Conservation (phyloP, 2,113 vertebrate species). For the Balaenoptera acutorostrata region DNA sequence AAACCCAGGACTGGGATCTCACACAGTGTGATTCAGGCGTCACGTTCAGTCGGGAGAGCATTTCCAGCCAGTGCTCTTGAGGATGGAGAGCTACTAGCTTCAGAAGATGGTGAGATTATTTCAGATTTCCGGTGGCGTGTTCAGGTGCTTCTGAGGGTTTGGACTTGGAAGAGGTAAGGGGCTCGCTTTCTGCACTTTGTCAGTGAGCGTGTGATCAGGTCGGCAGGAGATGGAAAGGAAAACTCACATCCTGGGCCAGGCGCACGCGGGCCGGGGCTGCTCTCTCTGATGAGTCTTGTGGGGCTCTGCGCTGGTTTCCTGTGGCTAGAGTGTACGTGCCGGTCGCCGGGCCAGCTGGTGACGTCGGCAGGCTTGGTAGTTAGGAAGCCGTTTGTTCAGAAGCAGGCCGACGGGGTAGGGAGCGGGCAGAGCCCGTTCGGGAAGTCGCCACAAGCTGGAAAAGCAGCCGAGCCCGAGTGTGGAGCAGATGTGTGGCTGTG, state of each 20-base stretch:
- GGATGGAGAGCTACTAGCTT: not conserved
- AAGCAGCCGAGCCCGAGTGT: not conserved
- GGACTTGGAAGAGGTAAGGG: not conserved
- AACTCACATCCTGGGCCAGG: not conserved
- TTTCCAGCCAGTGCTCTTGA: no score
- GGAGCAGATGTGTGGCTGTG: not conserved
- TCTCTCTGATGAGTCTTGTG: no score
- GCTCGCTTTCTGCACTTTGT: not conserved
- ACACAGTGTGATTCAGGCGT: rapidly evolving
- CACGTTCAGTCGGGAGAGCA: not conserved
- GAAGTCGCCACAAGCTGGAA: rapidly evolving
- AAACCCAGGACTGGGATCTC: not conserved
- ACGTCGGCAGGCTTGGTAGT: rapidly evolving
- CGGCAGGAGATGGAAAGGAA: not conserved
- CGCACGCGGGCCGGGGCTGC: no score
- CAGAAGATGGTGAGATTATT: not conserved
- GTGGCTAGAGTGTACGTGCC: rapidly evolving
- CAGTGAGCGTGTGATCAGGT: rapidly evolving
- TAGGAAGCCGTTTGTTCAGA: not conserved
- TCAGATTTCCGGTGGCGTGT: not conserved
- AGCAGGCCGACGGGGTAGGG: not conserved
- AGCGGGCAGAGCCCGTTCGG: not conserved
- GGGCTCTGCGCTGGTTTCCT: no score
- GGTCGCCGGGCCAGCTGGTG: not conserved
- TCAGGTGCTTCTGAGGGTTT: not conserved